phyloP scores from a whole-genome alignment of 2,888 invertebrate species.

The Synanthedon vespiformis region DNA sequence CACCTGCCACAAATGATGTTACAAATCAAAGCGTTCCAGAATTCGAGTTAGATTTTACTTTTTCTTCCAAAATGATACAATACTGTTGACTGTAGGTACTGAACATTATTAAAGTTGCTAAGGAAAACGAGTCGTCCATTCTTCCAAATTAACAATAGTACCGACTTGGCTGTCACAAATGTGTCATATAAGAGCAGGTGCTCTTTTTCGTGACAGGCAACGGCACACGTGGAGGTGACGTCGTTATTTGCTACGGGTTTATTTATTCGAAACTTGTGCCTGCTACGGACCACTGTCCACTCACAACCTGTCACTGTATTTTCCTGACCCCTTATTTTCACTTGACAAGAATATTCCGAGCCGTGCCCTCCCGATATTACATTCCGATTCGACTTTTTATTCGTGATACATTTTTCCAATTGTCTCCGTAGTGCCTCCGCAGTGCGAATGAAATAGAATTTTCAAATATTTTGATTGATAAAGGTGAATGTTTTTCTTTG shows the following conservation, averaged over 20 bases:
- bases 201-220: slow-evolving; percentile 35
- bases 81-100: slow-evolving; percentile 1
- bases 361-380: slow-evolving; percentile 62
- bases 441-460: slow-evolving; percentile 63
- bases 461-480: slow-evolving; percentile 70
- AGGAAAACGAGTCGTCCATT: slow-evolving; percentile 11
- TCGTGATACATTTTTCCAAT: slow-evolving; percentile 23
- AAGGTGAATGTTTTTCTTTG: slow-evolving; percentile 68
- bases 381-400: slow-evolving; percentile 63
- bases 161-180: slow-evolving; percentile 37
- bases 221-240: slow-evolving; percentile 46
- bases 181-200: slow-evolving; percentile 44
- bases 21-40: not conserved
- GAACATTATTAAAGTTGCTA: slow-evolving; percentile 13
- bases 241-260: slow-evolving; percentile 53
- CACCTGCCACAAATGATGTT: not conserved
- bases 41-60: slow-evolving; percentile 6
- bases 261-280: slow-evolving; percentile 61
- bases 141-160: slow-evolving; percentile 37
- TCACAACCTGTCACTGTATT: slow-evolving; percentile 65
- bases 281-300: slow-evolving; percentile 58
- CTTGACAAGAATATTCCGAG: slow-evolving; percentile 65
- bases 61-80: slow-evolving; percentile 8
- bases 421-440: slow-evolving; percentile 36
- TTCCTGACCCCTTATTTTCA: slow-evolving; percentile 66